These are phyloP conservation scores for Tinamus major DNA, from an alignment of 2,797 vertebrate genomes.

Conservation along the genomic window DNA sequence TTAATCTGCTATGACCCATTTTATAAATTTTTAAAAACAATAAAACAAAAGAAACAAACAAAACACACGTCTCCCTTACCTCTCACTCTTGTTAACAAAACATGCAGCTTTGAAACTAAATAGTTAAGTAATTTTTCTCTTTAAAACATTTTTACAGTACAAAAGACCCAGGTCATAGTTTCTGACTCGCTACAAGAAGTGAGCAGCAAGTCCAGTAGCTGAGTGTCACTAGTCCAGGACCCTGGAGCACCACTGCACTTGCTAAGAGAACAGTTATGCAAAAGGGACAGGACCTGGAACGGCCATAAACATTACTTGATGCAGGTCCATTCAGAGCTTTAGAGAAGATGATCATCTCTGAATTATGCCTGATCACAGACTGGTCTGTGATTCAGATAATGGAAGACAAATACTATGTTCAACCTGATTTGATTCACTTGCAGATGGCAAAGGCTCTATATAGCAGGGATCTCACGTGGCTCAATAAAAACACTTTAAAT, in stretches of 20 bases:
- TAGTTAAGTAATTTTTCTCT: too few relatives aligned
- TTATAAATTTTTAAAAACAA: background rate
- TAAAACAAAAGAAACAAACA: too few relatives aligned
- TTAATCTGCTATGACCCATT: background rate
- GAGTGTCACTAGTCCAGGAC: too few relatives aligned
- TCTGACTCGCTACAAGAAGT: background rate
- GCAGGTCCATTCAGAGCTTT: background rate
- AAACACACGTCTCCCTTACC: background rate
- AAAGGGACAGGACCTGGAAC: background rate
- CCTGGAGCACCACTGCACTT: background rate
- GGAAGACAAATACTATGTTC: background rate
- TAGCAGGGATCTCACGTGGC: background rate
- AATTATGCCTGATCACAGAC: background rate
- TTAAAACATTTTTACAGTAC: background rate
- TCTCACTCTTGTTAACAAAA: background rate
- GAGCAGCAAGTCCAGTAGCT: background rate
- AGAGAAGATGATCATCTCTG: background rate
- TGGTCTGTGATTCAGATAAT: background rate
- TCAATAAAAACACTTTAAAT: background rate
- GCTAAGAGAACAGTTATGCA: background rate
- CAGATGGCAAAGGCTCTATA: background rate
- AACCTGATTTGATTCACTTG: background rate
- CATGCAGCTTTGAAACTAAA: too few relatives aligned
- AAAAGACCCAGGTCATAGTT: background rate
- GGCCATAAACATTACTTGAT: background rate